A percentile compares a stretch with the other conserved stretches of the same genome.
These are phyloP conservation scores for Neolamprologus longior DNA, from an alignment of 2,113 vertebrate genomes.

Conservation along the genomic window DNA sequence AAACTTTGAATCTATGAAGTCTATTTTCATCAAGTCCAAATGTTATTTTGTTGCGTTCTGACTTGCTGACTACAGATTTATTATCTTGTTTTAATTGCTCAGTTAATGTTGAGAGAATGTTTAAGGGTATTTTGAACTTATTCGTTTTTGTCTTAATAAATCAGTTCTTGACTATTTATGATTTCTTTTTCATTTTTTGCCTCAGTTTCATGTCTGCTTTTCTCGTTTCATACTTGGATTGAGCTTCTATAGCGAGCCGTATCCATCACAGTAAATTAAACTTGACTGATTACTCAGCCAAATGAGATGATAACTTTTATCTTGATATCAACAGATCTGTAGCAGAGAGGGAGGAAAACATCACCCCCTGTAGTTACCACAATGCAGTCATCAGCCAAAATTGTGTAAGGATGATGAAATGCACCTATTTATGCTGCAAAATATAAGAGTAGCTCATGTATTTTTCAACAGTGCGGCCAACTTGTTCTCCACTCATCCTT, in stretches of 20 bases:
- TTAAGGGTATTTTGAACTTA: neutral
- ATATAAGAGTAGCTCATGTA: neutral
- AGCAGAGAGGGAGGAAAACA: neutral
- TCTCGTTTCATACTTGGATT: neutral
- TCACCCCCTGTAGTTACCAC: neutral
- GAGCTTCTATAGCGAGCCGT: neutral
- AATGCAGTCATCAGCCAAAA: neutral
- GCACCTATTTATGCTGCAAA: neutral
- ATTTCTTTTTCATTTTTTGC: neutral
- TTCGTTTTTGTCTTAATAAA: neutral
- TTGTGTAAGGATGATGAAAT: conserved; percentile 11
- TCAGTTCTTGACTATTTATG: neutral
- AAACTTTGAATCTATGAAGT: neutral
- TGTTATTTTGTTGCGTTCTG: neutral
- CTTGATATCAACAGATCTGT: neutral
- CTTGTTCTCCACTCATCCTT: neutral
- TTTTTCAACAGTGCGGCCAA: neutral
- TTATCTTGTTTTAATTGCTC: neutral
- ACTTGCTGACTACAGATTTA: neutral
- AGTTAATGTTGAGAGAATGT: neutral
- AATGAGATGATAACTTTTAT: neutral
- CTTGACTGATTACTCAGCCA: neutral
- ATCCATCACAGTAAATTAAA: neutral
- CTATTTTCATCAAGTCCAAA: neutral
- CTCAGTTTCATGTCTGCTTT: neutral